phyloP scores from a whole-genome alignment of 2,888 invertebrate genomes.

The Ectobius pallidus region DNA sequence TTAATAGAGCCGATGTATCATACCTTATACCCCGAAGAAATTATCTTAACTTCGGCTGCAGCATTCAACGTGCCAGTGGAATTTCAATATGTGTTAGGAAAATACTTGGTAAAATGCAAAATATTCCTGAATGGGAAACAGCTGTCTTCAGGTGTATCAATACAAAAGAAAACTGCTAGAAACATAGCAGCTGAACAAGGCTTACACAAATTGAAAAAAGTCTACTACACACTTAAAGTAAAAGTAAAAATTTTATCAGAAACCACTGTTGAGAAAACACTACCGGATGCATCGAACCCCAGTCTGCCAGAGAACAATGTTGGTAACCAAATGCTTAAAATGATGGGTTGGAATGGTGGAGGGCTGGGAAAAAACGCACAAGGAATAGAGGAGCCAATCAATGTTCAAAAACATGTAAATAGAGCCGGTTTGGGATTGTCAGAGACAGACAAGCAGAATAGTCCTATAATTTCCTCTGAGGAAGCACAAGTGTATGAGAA shows the following conservation, averaged over 20 bases:
- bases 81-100: neutral
- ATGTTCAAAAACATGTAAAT: constrained; percentile 37
- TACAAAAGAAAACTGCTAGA: neutral
- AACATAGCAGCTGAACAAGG: neutral
- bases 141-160: neutral
- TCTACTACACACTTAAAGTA: constrained; percentile 52
- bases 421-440: constrained; percentile 41
- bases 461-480: no score
- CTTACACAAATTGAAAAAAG: constrained; percentile 47
- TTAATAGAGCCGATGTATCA: neutral
- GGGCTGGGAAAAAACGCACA: constrained; percentile 67
- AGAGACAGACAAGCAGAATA: neutral
- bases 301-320: constrained; percentile 55
- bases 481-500: constrained; percentile 45
- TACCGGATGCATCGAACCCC: constrained; percentile 25
- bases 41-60: neutral
- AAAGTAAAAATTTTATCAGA: constrained; percentile 34
- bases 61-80: neutral
- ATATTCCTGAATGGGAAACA: neutral
- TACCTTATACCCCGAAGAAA: neutral
- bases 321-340: constrained; percentile 64
- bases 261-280: constrained; percentile 40
- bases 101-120: no score
- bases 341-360: constrained; percentile 78
- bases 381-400: constrained; percentile 69